Evolutionary conservation across 2,113 vertebrate species (phyloP), one percentile per base, ranked within the genome.

Genomic region (Phaethon lepturus): DNA sequence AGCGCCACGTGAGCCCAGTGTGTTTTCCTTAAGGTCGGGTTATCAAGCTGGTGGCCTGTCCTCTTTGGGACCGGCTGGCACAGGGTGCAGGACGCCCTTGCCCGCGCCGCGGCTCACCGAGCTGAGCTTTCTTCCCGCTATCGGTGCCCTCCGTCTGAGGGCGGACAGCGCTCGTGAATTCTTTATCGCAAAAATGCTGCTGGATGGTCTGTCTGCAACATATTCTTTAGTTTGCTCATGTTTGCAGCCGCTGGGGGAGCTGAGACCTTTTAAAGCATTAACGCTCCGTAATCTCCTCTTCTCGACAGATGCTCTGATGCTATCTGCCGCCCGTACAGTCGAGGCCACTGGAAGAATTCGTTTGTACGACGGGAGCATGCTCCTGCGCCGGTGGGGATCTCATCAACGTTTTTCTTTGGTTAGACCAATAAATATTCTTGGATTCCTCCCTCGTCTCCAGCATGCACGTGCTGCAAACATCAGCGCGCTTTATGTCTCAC

Each of bases 11-110:
- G 40, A 58, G 35, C n/a, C 17, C 75, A 68, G 40, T 29, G 90
- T 35, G 42, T 50, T 0, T 17, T 8, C 2, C 42, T 3, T 5
- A 4, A 35, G 35, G 9, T 10, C 28, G 67, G 47, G 10, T 1
- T 40, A 13, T 38, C 13, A 19, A 49, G 7, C 11, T 38, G 40
- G 35, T 42, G 74, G 59, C 80, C 69, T 55, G 1, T 50, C 50
- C 42, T 35, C 50, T 12, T 23, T 1, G 5, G 6, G 45, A 13
- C 26, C 33, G 63, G 26, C 49, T 71, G 63, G 53, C 40, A 22
- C 23, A 11, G 75, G 35, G 7, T 9, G 59, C 68, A 44, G 74
- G 84, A 29, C 22, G 9, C 17, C 71, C 6, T 38, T 5, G 53
- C 25, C 50, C 28, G 20, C 12, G 9, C 11, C 2, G 2, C 17